Percentiles rank a stretch among this genome's conserved stretches.
Evolutionary conservation across 2,113 vertebrate species (phyloP).

Genomic region (Thryonomys swinderianus): DNA sequence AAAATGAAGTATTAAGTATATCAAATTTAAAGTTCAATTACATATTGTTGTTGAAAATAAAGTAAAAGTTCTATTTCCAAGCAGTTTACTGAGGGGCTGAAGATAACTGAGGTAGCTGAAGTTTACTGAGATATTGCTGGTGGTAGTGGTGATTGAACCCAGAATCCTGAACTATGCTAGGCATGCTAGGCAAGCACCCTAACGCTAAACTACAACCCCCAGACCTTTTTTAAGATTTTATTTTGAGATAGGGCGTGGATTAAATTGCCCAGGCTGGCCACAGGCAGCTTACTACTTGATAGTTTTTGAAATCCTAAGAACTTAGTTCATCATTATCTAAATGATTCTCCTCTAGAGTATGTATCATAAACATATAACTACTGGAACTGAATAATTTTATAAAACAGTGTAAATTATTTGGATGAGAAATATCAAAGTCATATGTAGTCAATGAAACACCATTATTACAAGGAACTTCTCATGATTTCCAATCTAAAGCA

Average conservation of each 20-base stretch:
- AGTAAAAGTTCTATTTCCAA: conserved; percentile 17
- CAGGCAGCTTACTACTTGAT: background rate
- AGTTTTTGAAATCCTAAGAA: conserved; percentile 8
- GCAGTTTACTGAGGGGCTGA: background rate
- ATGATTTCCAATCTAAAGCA: background rate
- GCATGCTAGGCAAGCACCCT: background rate
- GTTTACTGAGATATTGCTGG: background rate
- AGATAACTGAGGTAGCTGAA: too few relatives aligned
- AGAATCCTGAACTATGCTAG: background rate
- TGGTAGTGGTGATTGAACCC: background rate
- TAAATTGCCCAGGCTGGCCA: background rate
- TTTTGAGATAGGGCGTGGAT: background rate
- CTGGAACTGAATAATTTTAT: conserved; percentile 22
- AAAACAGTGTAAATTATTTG: background rate
- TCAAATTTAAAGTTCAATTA: conserved; percentile 41
- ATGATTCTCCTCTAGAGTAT: conserved; percentile 1
- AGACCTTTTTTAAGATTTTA: background rate
- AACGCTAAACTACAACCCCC: background rate
- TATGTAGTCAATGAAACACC: conserved; percentile 1
- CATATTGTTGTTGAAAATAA: conserved; percentile 24
- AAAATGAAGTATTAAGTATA: background rate
- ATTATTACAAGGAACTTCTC: conserved; percentile 29
- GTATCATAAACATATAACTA: background rate
- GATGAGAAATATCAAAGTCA: background rate
- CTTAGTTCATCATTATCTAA: conserved; percentile 2